Conservation (phyloP, 2,797 vertebrate species). For the Anniella stebbinsi region DNA sequence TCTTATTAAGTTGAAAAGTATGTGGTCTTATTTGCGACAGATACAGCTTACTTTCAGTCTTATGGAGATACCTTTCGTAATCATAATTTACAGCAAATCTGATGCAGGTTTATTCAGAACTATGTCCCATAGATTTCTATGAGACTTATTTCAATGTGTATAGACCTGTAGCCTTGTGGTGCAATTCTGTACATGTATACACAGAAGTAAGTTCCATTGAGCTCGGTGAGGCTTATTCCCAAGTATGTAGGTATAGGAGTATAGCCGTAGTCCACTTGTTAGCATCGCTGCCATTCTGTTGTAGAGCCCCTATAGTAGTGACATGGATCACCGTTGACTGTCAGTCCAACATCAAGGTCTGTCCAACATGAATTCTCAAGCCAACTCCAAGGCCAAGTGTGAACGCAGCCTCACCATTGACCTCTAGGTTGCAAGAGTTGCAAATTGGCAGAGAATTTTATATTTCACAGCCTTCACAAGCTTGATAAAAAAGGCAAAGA, state of each 20-base stretch:
- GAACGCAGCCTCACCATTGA: conserved; percentile 33
- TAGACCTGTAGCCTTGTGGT: background rate
- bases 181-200: background rate
- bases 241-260: background rate
- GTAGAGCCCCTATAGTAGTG: conserved; percentile 22
- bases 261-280: conserved; percentile 33
- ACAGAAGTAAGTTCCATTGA: background rate
- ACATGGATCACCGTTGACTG: conserved; percentile 8
- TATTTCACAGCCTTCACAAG: conserved; percentile 45
- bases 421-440: conserved; percentile 34
- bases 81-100: conserved; percentile 21
- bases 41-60: conserved; percentile 26
- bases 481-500: conserved; percentile 63
- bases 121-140: background rate
- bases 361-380: conserved; percentile 45
- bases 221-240: too few species aligned
- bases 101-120: background rate
- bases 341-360: background rate
- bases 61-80: conserved; percentile 22
- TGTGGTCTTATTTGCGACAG: conserved; percentile 47
- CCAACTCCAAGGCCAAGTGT: conserved; percentile 6
- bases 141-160: background rate
- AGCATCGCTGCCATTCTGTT: conserved; percentile 39
- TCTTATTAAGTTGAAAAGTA: background rate
- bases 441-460: conserved; percentile 44